Conservation (phyloP, 2,797 vertebrate genomes). For the Channallabes apus region DNA sequence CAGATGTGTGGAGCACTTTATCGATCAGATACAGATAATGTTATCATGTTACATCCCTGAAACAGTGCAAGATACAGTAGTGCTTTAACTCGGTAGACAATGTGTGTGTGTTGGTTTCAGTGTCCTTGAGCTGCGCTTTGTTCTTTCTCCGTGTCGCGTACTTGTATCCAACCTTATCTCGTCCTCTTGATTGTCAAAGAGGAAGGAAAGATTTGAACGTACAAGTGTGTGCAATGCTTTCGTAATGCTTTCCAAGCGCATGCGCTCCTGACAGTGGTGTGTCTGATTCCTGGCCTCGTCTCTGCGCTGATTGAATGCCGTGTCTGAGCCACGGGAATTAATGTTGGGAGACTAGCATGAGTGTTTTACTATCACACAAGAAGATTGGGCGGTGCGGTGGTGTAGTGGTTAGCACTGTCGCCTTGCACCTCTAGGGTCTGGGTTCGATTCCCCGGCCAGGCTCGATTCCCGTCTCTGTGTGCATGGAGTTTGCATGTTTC, state of each 20-base stretch:
- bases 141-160: constrained; percentile 36
- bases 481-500: too few relatives aligned
- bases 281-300: not conserved
- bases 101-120: not conserved
- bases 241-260: not conserved
- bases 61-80: not conserved
- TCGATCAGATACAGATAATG: not conserved
- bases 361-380: not conserved
- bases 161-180: constrained; percentile 40
- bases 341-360: not conserved
- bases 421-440: too few relatives aligned
- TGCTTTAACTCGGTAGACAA: not conserved
- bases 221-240: not conserved
- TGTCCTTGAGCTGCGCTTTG: constrained; percentile 29
- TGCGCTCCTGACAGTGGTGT: not conserved
- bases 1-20: not conserved
- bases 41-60: not conserved
- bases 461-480: too few relatives aligned
- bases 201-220: constrained; percentile 29
- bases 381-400: too few relatives aligned
- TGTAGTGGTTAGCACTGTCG: too few relatives aligned
- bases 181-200: constrained; percentile 30
- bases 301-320: not conserved
- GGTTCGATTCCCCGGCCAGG: too few relatives aligned
- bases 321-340: not conserved